Evolutionary conservation across 2,797 vertebrate genomes (phyloP).

Genomic region (Cetoscarus ocellatus): DNA sequence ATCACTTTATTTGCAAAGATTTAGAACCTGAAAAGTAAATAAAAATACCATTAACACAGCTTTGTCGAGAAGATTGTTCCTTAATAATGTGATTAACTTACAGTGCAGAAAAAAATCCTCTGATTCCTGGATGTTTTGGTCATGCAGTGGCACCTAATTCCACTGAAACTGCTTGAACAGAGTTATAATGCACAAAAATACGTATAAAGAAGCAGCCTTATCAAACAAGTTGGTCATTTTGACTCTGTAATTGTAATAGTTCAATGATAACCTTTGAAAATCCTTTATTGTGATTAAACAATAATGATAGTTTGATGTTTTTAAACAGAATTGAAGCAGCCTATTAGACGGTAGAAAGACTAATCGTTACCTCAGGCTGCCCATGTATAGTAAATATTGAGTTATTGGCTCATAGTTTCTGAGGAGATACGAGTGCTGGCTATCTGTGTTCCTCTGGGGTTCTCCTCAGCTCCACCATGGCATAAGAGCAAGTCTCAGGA

Average conservation of each 20-base stretch:
- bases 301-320: conserved; percentile 26
- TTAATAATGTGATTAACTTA: conserved; percentile 31
- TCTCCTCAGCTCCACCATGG: conserved; percentile 60
- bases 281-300: no score
- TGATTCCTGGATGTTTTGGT: conserved; percentile 20
- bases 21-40: conserved; percentile 30
- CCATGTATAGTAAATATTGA: conserved; percentile 72
- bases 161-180: conserved; percentile 10
- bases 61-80: conserved; percentile 34
- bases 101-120: conserved; percentile 31
- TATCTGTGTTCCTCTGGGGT: conserved; percentile 62
- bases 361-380: conserved; percentile 61
- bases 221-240: not conserved
- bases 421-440: conserved; percentile 63
- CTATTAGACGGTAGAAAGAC: conserved; percentile 46
- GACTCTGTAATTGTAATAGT: no score
- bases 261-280: no score
- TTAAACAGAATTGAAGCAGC: conserved; percentile 31
- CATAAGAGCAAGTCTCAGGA: conserved; percentile 69
- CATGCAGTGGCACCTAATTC: conserved; percentile 17
- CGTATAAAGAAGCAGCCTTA: conserved; percentile 5
- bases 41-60: conserved; percentile 35
- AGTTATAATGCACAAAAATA: conserved; percentile 4
- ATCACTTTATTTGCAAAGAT: conserved; percentile 62
- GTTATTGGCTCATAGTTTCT: conserved; percentile 69